These are phyloP conservation scores for Spodoptera littoralis DNA, from an alignment of 2,888 invertebrate genomes.

Conservation along the genomic window DNA sequence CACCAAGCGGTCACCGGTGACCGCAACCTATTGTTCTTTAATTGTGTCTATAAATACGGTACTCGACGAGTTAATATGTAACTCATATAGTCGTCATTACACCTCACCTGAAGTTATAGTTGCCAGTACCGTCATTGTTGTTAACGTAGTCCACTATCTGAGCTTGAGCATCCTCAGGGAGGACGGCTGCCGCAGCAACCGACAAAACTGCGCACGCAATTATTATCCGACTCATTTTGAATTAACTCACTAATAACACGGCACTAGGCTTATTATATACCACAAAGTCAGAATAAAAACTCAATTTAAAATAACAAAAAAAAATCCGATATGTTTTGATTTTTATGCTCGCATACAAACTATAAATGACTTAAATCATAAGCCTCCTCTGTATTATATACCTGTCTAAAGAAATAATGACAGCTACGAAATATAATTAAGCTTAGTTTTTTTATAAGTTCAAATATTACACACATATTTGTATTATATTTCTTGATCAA, in stretches of 20 bases:
- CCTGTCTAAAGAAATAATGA: conserved; percentile 11
- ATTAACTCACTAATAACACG: too few species aligned
- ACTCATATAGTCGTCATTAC: too few species aligned
- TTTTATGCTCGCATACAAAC: conserved; percentile 26
- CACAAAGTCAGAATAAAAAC: too few species aligned
- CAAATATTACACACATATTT: too few species aligned
- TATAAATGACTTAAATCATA: conserved; percentile 18
- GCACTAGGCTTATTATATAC: too few species aligned
- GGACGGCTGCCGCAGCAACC: conserved; percentile 40
- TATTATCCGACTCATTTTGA: conserved; percentile 40
- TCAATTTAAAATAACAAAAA: too few species aligned
- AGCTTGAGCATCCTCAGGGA: conserved; percentile 54
- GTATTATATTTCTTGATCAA: too few species aligned
- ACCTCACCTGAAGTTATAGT: conserved; percentile 63
- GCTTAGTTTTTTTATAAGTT: not conserved
- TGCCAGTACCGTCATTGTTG: conserved; percentile 56
- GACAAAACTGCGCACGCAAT: conserved; percentile 33
- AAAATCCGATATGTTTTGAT: not conserved
- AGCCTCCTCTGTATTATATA: conserved; percentile 23
- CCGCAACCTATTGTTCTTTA: too few species aligned
- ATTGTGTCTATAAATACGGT: too few species aligned
- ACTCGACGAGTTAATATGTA: too few species aligned
- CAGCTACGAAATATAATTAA: not conserved
- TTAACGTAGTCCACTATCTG: conserved; percentile 54
- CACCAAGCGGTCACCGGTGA: too few species aligned